Evolutionary conservation across 2,113 vertebrate genomes (phyloP).

Genomic region (Hippopotamus amphibius): DNA sequence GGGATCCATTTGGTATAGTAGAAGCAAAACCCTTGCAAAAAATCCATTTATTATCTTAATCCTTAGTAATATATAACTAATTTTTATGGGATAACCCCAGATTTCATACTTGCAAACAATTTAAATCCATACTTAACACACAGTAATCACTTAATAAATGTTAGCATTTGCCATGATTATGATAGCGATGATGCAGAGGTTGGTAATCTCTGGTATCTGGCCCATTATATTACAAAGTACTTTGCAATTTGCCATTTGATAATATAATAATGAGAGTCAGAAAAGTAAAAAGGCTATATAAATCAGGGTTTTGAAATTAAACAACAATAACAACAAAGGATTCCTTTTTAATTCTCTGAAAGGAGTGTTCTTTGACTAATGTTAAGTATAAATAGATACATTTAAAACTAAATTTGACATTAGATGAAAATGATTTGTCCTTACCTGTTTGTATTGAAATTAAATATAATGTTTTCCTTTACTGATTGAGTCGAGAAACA

Average conservation of each 20-base stretch:
- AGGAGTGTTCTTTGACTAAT: background rate
- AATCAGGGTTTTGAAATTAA: background rate
- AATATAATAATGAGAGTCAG: background rate
- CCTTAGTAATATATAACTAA: background rate
- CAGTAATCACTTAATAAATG: no score
- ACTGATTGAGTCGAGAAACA: background rate
- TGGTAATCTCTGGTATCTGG: background rate
- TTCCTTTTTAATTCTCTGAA: background rate
- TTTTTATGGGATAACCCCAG: background rate
- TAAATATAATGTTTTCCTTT: background rate
- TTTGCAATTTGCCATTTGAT: background rate
- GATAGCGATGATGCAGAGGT: background rate
- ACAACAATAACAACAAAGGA: accelerated
- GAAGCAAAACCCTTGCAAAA: background rate
- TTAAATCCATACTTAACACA: background rate
- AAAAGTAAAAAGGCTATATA: background rate
- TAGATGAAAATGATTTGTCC: background rate
- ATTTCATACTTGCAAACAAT: background rate
- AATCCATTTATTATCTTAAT: background rate
- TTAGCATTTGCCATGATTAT: background rate
- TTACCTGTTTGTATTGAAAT: background rate
- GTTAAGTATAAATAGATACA: background rate
- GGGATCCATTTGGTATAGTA: background rate
- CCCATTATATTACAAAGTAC: background rate
- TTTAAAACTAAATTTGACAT: background rate